Percentiles rank a stretch among this genome's conserved stretches.
Evolutionary conservation across 2,113 vertebrate species (phyloP).

Genomic region (Thinocorus orbignyianus): DNA sequence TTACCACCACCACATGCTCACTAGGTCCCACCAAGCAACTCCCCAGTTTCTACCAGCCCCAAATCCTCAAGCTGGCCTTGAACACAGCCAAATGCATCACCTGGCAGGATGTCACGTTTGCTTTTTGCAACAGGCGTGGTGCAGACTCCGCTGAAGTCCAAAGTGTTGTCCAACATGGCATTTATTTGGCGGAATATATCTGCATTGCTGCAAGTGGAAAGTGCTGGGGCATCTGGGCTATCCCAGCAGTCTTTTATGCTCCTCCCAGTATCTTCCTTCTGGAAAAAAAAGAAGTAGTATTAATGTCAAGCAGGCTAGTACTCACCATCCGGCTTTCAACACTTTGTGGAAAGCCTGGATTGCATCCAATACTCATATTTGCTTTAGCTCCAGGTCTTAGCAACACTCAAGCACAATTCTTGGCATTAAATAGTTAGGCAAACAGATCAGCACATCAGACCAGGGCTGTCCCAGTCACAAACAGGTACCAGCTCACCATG

Average conservation of each 20-base stretch:
- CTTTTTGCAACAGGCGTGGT: constrained; percentile 86
- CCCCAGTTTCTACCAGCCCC: neutral
- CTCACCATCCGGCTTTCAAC: neutral
- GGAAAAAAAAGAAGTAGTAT: constrained; percentile 1
- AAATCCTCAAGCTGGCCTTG: neutral
- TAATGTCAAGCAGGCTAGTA: neutral
- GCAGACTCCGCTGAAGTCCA: constrained; percentile 95
- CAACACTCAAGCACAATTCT: neutral
- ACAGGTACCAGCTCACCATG: neutral
- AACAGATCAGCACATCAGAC: neutral
- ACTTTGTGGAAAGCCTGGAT: neutral
- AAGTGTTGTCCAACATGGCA: constrained; percentile 92
- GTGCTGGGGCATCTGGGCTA: constrained; percentile 80
- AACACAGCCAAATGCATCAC: constrained; percentile 59
- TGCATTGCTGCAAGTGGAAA: constrained; percentile 96
- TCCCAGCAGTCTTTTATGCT: constrained; percentile 85
- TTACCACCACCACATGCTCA: neutral
- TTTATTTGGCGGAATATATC: constrained; percentile 95
- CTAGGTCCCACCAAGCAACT: neutral
- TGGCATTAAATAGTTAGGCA: neutral
- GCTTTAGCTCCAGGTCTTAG: neutral
- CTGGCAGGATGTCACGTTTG: constrained; percentile 81
- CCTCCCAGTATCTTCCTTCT: constrained; percentile 87
- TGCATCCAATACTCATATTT: constrained; percentile 25
- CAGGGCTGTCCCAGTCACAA: neutral